Conservation (phyloP, 2,888 invertebrate species). For the Ophion costatus region DNA sequence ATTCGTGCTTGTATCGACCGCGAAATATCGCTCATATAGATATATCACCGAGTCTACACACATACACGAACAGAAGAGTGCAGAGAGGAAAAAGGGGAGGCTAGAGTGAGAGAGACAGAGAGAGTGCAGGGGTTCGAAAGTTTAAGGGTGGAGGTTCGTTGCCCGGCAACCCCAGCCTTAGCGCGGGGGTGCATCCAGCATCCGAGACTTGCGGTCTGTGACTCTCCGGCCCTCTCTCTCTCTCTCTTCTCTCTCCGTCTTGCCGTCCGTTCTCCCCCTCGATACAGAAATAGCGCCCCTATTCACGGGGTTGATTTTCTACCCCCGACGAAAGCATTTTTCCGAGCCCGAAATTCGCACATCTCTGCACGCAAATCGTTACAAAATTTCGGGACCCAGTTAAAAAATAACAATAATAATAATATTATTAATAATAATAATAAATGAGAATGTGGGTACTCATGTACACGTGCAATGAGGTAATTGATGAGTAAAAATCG, state of each 20-base stretch:
- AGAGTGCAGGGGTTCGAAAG: conserved; percentile 72
- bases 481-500: no score
- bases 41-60: no score
- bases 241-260: background rate
- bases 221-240: conserved; percentile 35
- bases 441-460: background rate
- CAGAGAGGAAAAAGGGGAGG: conserved; percentile 53
- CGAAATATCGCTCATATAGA: conserved; percentile 44
- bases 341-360: background rate
- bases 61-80: conserved; percentile 35
- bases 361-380: background rate
- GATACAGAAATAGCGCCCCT: conserved; percentile 12
- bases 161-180: conserved; percentile 80
- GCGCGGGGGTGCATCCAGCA: conserved; percentile 44
- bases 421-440: background rate
- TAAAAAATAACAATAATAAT: background rate
- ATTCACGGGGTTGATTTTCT: conserved; percentile 12
- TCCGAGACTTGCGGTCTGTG: conserved; percentile 45
- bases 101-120: conserved; percentile 59
- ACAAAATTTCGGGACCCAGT: background rate
- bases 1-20: conserved; percentile 66
- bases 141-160: conserved; percentile 82
- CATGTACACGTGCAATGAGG: no score
- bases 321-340: background rate
- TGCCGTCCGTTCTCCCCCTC: background rate